phyloP scores from a whole-genome alignment of 2,888 invertebrate genomes.

The Oxytorus armatus region DNA sequence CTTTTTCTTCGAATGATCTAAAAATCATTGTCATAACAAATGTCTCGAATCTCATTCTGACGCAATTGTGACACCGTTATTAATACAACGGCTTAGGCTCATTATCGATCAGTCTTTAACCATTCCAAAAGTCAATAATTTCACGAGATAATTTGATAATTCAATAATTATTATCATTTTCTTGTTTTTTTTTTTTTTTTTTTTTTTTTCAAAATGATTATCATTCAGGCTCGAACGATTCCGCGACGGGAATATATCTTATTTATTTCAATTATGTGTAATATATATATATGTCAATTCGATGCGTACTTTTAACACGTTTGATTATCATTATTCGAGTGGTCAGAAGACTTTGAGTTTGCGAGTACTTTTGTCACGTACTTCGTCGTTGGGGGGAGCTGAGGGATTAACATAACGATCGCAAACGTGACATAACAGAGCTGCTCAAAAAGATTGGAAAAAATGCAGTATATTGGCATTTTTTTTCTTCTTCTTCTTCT shows the following conservation, averaged over 20 bases:
- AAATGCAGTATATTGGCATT: slow-evolving; percentile 31
- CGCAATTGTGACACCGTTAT: slow-evolving; percentile 26
- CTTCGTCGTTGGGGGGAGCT: slow-evolving; percentile 14
- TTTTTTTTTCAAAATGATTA: slow-evolving; percentile 32
- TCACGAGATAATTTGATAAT: slow-evolving; percentile 35
- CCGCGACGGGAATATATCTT: slow-evolving; percentile 42
- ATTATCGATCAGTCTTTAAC: slow-evolving; percentile 76
- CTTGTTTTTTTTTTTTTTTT: no score
- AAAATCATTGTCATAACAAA: slow-evolving; percentile 40
- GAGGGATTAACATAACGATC: slow-evolving; percentile 44
- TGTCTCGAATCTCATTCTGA: slow-evolving; percentile 26
- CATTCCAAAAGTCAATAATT: slow-evolving; percentile 62
- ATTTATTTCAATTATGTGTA: slow-evolving; percentile 25
- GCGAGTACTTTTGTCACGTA: background rate
- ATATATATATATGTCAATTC: slow-evolving; percentile 33
- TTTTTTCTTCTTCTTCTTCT: slow-evolving; percentile 5
- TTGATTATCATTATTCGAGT: slow-evolving; percentile 41
- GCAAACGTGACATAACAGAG: slow-evolving; percentile 5
- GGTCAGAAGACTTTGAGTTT: slow-evolving; percentile 50
- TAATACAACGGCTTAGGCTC: slow-evolving; percentile 66
- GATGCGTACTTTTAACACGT: slow-evolving; percentile 51
- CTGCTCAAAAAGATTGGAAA: slow-evolving; percentile 5
- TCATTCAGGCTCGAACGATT: slow-evolving; percentile 50
- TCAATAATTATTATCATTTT: slow-evolving; percentile 12
- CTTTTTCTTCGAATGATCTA: slow-evolving; percentile 11